These are phyloP conservation scores for Spheniscus mendiculus DNA, from an alignment of 2,113 vertebrate genomes.

Conservation along the genomic window DNA sequence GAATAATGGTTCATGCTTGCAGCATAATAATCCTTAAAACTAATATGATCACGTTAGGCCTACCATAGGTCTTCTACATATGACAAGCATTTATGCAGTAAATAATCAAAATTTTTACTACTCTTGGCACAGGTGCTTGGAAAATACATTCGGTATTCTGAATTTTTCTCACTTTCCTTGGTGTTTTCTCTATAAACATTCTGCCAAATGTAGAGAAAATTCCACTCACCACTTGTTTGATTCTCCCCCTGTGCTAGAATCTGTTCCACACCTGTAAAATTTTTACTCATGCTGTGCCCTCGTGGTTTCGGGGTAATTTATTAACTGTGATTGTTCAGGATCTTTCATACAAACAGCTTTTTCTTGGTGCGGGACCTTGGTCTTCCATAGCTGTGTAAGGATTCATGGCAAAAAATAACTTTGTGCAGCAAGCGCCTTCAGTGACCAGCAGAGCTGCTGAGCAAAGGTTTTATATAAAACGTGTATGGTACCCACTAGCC, in stretches of 20 bases:
- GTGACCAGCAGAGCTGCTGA: neutral
- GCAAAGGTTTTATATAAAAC: neutral
- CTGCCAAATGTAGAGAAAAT: constrained; percentile 47
- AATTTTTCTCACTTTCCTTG: constrained; percentile 33
- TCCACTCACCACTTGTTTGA: constrained; percentile 17
- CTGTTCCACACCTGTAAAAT: neutral
- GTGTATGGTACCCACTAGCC: rapidly evolving
- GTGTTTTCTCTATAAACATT: constrained; percentile 61
- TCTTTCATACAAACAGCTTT: neutral
- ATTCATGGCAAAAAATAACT: neutral
- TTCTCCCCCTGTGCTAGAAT: constrained; percentile 4
- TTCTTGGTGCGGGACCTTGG: neutral
- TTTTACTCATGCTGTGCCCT: neutral
- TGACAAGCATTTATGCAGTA: constrained; percentile 57
- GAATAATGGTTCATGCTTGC: neutral
- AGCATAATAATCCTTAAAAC: neutral
- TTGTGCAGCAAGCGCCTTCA: neutral
- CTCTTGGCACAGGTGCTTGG: constrained; percentile 61
- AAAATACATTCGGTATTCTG: constrained; percentile 43
- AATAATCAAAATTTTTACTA: constrained; percentile 63
- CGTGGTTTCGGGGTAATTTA: neutral
- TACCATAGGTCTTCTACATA: neutral
- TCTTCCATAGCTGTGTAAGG: neutral
- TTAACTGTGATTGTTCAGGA: constrained; percentile 2
- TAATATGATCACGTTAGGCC: neutral